Evolutionary conservation across 2,797 vertebrate species (phyloP).

Genomic region (Pseudochaenichthys georgianus): DNA sequence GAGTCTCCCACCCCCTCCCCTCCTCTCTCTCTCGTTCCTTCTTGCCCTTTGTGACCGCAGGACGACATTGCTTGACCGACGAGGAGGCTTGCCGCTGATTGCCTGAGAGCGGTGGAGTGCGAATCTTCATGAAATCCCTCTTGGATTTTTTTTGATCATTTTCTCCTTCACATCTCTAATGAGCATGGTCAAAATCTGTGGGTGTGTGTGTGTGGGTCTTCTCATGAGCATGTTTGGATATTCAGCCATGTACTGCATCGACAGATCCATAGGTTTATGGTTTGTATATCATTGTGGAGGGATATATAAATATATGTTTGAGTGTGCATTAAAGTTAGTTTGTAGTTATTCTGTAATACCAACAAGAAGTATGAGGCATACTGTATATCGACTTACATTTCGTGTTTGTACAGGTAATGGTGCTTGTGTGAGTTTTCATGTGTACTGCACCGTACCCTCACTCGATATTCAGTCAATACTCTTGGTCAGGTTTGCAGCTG

Average conservation of each 20-base stretch:
- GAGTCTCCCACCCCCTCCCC: slow-evolving; percentile 46
- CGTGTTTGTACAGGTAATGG: neutral
- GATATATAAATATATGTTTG: neutral
- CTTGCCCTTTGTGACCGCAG: slow-evolving; percentile 70
- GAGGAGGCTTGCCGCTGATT: slow-evolving; percentile 76
- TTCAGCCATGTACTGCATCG: neutral
- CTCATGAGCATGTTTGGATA: slow-evolving; percentile 19
- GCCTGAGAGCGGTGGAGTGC: slow-evolving; percentile 71
- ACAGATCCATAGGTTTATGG: neutral
- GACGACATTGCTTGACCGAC: slow-evolving; percentile 64
- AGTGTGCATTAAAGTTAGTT: neutral
- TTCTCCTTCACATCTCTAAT: slow-evolving; percentile 75
- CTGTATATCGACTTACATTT: neutral
- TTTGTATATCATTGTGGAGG: neutral
- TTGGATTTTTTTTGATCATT: slow-evolving; percentile 67
- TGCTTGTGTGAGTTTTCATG: slow-evolving; percentile 5
- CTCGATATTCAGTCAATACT: slow-evolving; percentile 57
- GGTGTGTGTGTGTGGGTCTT: slow-evolving; percentile 13
- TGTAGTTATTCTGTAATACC: neutral
- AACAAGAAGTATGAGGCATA: neutral
- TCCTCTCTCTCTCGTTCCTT: slow-evolving; percentile 23
- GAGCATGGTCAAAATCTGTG: slow-evolving; percentile 58
- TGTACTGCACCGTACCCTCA: slow-evolving; percentile 7
- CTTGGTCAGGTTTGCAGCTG: slow-evolving; percentile 38
- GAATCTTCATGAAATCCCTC: slow-evolving; percentile 80